Base-by-base conservation (phyloP, 2,113 vertebrate genomes). In the Nycticebus coucang region DNA sequence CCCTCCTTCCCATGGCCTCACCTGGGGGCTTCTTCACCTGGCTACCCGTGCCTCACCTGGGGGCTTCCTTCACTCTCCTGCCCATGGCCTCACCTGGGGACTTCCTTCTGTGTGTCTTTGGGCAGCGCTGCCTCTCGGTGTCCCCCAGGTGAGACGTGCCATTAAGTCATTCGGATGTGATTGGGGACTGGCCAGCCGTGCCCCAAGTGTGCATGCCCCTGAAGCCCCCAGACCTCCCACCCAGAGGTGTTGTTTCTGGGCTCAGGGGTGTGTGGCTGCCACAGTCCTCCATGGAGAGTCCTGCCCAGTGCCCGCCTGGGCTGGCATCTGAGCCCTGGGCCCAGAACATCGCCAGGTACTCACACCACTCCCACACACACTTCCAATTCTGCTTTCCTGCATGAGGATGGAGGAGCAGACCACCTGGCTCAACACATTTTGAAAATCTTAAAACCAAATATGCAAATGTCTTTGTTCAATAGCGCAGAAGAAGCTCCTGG, bases 321-420 rank as follows among this genome's bases (percentile, higher is more conserved):
- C 12, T 3, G 5, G 72, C 0, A 0, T 41, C 33, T 0, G 81
- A 26, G 8, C 24, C 41, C 77, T 35, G 50, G 14, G 37, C 62
- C 3, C 1, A n/a, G 83, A 33, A 28, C 2, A 17, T 4, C 19
- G 0, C 55, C 9, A 11, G 41, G 5, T 15, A 30, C 8, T 2
- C 17, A 4, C 30, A 22, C 22, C 17, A n/a, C 0, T 0, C 2
- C 0, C 2, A 0, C 28, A n/a, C 18, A 0, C 0, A 0, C 41
- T 5, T n/a, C n/a, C 1, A 4, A 9, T 2, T 35, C 12, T 13
- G 33, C 50, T 57, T 50, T n/a, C 41, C 53, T 3, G 2, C 3
- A 2, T 15, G 1, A 26, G 13, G 45, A 33, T 1, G 37, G 71
- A 37, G 50, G 75, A n/a, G 28, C 6, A 57, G 45, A 2, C 24